These are phyloP conservation scores for Danio choprae DNA, from an alignment of 2,797 vertebrate species.

Conservation along the genomic window DNA sequence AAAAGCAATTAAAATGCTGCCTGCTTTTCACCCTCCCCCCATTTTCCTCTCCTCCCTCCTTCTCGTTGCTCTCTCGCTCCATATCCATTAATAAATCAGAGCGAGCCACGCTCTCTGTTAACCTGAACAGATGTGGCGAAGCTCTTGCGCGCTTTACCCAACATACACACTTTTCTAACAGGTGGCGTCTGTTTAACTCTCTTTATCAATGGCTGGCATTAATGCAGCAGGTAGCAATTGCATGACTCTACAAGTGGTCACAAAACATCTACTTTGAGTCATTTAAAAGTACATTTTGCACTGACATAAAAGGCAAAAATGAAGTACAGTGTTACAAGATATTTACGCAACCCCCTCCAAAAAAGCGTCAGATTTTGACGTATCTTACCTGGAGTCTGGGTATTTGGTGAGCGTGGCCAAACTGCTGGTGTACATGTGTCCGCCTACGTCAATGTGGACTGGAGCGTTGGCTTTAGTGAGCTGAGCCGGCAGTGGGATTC, in stretches of 20 bases:
- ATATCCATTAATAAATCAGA: slow-evolving; percentile 66
- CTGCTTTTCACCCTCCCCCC: slow-evolving; percentile 78
- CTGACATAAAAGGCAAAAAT: too few relatives aligned
- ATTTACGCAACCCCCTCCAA: too few relatives aligned
- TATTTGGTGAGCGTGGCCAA: slow-evolving; percentile 97
- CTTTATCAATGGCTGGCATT: slow-evolving; percentile 32
- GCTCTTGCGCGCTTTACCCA: slow-evolving; percentile 57
- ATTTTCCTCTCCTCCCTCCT: slow-evolving; percentile 44
- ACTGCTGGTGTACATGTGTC: slow-evolving; percentile 99
- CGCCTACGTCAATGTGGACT: slow-evolving; percentile 98
- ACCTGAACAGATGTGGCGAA: slow-evolving; percentile 59
- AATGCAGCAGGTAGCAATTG: slow-evolving; percentile 55
- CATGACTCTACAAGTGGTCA: slow-evolving; percentile 51
- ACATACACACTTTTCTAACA: slow-evolving; percentile 53
- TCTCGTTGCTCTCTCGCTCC: slow-evolving; percentile 56
- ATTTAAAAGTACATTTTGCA: not conserved
- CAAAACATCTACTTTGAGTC: not conserved
- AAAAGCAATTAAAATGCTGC: slow-evolving; percentile 91
- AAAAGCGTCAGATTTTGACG: not conserved
- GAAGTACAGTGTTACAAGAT: too few relatives aligned
- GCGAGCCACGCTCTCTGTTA: slow-evolving; percentile 56
- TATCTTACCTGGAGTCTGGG: slow-evolving; percentile 94
- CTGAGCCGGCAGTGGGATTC: slow-evolving; percentile 97
- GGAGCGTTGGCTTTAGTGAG: slow-evolving; percentile 98
- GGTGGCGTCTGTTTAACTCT: slow-evolving; percentile 63